Evolutionary conservation across 2,797 vertebrate genomes (phyloP), one percentile per base, ranked within the genome.

Genomic region (Phataginus tetradactyla): DNA sequence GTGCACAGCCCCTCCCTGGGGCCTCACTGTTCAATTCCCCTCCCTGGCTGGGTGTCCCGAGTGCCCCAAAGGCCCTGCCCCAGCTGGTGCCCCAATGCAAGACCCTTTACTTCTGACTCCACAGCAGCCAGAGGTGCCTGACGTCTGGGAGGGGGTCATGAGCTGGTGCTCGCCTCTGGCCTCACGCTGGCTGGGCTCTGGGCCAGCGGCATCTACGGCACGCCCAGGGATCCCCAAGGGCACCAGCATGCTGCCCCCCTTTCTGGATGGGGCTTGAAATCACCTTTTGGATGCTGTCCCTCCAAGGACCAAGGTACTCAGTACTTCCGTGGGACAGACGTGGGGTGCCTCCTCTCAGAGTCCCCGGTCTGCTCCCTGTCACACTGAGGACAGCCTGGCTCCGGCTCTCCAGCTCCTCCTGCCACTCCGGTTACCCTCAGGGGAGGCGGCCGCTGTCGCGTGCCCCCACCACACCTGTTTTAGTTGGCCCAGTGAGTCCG

Each of bases 71-170:
- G 13, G 12, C 27, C 5, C 66, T 49, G 11, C 4, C 49, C 75
- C 37, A 42, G 37, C 1, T 0, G 12, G 4, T 17, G 39, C 7
- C 34, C 27, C 14, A 20, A 51, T 29, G 2, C 4, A 68, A 83
- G 32, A 77, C 4, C 20, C 32, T 32, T 45, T 2, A 17, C 39
- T 23, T 69, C 34, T 23, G 66, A 71, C 51, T 61, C 39, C 68
- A 42, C 1, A 32, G 23, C 29, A 80, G 34, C 29, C 29, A 34
- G 20, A 18, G 25, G 53, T 34, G 17, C 18, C 78, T 42, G 42
- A 15, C 7, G 3, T 27, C 17, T 2, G 1, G 53, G 51, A 83
- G 21, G 49, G 34, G 42, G 15, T 1, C 4, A 0, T 5, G 15
- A 6, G 14, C 20, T 20, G 6, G 21, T 51, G 20, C 32, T 45